Evolutionary conservation across 2,888 invertebrate genomes (phyloP).

Genomic region (Bembecia ichneumoniformis): DNA sequence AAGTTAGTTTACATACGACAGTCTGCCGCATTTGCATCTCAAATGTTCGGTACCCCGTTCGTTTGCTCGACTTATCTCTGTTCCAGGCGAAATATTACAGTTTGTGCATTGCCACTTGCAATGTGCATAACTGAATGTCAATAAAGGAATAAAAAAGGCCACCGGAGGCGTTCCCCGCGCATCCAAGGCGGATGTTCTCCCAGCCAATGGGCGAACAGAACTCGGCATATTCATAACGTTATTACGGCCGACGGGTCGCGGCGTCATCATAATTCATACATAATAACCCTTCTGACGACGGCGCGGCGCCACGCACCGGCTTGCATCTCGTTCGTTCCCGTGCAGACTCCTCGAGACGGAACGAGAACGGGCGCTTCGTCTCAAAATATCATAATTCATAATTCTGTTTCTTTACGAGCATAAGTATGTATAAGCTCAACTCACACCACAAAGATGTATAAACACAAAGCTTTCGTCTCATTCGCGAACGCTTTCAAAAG

Average conservation of each 20-base stretch:
- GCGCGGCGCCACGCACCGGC: slow-evolving; percentile 46
- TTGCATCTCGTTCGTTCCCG: slow-evolving; percentile 52
- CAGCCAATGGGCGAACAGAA: slow-evolving; percentile 66
- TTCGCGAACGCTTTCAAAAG: background rate
- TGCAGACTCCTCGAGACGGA: slow-evolving; percentile 29
- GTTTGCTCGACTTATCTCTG: slow-evolving; percentile 59
- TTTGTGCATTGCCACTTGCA: slow-evolving; percentile 66
- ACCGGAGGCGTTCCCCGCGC: slow-evolving; percentile 66
- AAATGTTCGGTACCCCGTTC: slow-evolving; percentile 61
- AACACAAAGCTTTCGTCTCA: background rate
- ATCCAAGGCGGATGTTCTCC: slow-evolving; percentile 61
- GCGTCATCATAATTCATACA: slow-evolving; percentile 73
- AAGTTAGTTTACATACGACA: slow-evolving; percentile 72
- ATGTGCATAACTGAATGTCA: slow-evolving; percentile 71
- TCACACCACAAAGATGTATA: background rate
- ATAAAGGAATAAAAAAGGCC: slow-evolving; percentile 69
- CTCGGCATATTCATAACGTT: slow-evolving; percentile 72
- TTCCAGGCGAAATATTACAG: slow-evolving; percentile 67
- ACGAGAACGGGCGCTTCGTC: slow-evolving; percentile 43
- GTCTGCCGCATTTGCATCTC: slow-evolving; percentile 69
- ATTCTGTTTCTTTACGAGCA: slow-evolving; percentile 56
- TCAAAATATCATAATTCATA: slow-evolving; percentile 69
- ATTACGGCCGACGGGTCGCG: slow-evolving; percentile 67
- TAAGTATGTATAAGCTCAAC: slow-evolving; percentile 9
- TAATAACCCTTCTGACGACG: slow-evolving; percentile 70